These are phyloP conservation scores for Bucco capensis DNA, from an alignment of 2,113 vertebrate species.

Conservation along the genomic window DNA sequence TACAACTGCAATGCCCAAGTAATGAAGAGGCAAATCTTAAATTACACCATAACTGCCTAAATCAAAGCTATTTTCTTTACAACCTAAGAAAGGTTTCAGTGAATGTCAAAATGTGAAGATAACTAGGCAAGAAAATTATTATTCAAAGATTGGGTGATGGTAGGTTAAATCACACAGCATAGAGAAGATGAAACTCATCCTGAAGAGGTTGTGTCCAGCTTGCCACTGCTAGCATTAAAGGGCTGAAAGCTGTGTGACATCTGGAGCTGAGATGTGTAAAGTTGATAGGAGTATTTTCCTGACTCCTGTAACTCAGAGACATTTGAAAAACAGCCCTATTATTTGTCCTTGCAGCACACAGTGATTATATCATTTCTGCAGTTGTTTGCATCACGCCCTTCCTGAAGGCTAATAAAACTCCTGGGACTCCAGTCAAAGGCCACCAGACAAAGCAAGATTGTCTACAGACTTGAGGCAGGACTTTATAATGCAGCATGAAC, in stretches of 20 bases:
- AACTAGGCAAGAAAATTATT: constrained; percentile 23
- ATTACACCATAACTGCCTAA: constrained; percentile 36
- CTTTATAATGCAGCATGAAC: background rate
- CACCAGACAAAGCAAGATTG: background rate
- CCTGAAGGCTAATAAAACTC: background rate
- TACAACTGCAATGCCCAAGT: constrained; percentile 5
- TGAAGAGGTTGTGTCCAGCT: background rate
- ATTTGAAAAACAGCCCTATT: background rate
- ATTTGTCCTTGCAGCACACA: background rate
- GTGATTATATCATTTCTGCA: background rate
- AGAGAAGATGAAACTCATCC: constrained; percentile 4
- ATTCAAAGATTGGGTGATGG: constrained; percentile 28
- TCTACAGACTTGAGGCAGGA: background rate
- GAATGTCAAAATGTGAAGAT: constrained; percentile 55
- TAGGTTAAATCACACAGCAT: background rate
- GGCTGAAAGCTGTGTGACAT: background rate
- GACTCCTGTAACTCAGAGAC: background rate
- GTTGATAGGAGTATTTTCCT: background rate
- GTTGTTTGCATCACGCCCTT: background rate
- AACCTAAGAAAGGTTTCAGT: background rate
- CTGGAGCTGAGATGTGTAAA: background rate
- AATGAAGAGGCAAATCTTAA: background rate
- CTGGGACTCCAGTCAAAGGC: background rate
- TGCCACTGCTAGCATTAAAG: background rate
- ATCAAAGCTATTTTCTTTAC: constrained; percentile 30